Percentiles rank a stretch among this genome's conserved stretches.
These are phyloP conservation scores for Larimichthys polyactis DNA, from an alignment of 2,113 vertebrate species.

Conservation along the genomic window DNA sequence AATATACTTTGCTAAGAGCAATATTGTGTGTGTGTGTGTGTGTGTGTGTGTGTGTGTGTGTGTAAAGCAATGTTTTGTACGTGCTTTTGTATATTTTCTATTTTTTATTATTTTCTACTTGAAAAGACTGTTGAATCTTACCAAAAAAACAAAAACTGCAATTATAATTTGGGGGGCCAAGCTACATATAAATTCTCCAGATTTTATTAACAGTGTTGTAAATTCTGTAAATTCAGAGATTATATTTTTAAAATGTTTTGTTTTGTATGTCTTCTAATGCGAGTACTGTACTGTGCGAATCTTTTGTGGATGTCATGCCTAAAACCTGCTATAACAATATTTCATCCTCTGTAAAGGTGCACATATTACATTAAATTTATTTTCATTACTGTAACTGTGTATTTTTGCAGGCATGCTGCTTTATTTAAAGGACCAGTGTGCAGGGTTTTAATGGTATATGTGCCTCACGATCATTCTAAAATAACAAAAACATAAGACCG, in stretches of 20 bases:
- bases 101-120: too few relatives aligned
- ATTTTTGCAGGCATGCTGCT: background rate
- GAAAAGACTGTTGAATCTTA: background rate
- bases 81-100: background rate
- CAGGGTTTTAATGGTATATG: too few relatives aligned
- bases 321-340: background rate
- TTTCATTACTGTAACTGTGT: background rate
- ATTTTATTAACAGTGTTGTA: conserved; percentile 5
- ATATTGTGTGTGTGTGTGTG: too few relatives aligned
- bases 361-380: background rate
- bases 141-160: background rate
- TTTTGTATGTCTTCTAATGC: background rate
- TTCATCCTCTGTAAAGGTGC: background rate
- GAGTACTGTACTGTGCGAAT: background rate
- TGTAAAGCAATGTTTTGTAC: background rate
- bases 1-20: background rate
- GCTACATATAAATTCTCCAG: too few relatives aligned
- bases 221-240: conserved; percentile 54
- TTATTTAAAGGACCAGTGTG: background rate
- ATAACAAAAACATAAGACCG: too few relatives aligned
- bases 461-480: too few relatives aligned
- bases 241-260: background rate
- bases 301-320: background rate
- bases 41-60: too few relatives aligned
- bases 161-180: background rate